These are phyloP conservation scores for Diabrotica virgifera DNA, from an alignment of 1,140 invertebrate genomes.

Conservation along the genomic window DNA sequence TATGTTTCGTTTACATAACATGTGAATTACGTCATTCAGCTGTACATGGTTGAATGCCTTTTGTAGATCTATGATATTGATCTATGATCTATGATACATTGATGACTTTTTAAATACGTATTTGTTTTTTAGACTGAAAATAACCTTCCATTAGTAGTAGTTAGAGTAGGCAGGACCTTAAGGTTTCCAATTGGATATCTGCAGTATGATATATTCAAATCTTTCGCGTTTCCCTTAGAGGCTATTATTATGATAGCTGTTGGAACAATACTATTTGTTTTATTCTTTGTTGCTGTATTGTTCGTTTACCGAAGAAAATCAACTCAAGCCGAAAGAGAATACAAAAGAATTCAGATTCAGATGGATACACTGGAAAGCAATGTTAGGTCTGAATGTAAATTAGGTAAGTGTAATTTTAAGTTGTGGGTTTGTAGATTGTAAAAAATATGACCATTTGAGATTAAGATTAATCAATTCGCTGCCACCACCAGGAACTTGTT, in stretches of 20 bases:
- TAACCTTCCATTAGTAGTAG: conserved; percentile 83
- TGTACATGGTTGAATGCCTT: too few species aligned
- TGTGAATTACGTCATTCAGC: too few species aligned
- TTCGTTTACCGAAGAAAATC: conserved; percentile 88
- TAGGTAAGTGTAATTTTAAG: conserved; percentile 56
- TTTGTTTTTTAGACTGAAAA: conserved; percentile 53
- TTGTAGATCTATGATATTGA: too few species aligned
- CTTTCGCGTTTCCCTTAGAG: conserved; percentile 81
- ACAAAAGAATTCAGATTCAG: conserved; percentile 97
- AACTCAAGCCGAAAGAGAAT: conserved; percentile 92
- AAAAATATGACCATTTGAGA: not conserved
- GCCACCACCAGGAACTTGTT: too few species aligned
- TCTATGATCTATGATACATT: too few species aligned
- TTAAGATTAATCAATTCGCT: too few species aligned
- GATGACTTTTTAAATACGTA: not conserved
- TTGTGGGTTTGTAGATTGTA: not conserved
- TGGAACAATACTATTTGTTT: conserved; percentile 76
- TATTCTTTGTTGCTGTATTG: conserved; percentile 82
- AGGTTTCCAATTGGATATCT: conserved; percentile 85
- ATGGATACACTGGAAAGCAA: conserved; percentile 99
- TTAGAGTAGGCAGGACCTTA: conserved; percentile 82
- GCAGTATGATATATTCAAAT: conserved; percentile 82
- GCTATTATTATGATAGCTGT: conserved; percentile 82
- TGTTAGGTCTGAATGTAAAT: conserved; percentile 95
- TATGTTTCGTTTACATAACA: too few species aligned